These are phyloP conservation scores for Cichlasoma orientale DNA, from an alignment of 2,797 vertebrate genomes.

Conservation along the genomic window DNA sequence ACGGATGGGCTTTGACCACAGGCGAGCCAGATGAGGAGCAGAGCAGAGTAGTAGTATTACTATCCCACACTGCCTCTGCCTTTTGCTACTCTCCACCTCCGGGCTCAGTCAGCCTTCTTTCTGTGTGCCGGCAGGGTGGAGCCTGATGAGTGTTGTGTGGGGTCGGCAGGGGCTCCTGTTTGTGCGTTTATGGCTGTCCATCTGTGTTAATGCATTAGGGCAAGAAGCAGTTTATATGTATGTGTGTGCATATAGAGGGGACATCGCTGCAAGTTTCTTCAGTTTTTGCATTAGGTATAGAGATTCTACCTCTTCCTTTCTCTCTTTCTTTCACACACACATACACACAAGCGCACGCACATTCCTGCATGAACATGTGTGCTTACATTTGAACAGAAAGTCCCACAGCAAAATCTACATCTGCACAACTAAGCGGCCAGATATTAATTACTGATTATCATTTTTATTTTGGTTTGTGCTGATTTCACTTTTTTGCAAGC, in stretches of 20 bases:
- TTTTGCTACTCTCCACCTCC: slow-evolving; percentile 53
- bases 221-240: not conserved
- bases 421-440: slow-evolving; percentile 1
- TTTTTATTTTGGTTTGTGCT: not conserved
- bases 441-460: not conserved
- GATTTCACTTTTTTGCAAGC: not conserved
- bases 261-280: not conserved
- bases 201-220: slow-evolving; percentile 16
- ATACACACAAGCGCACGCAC: not conserved
- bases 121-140: slow-evolving; percentile 34
- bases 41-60: slow-evolving; percentile 49
- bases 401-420: not conserved
- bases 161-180: slow-evolving; percentile 22
- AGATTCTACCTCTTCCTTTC: not conserved
- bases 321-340: not conserved
- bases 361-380: not conserved
- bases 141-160: slow-evolving; percentile 32
- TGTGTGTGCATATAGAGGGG: not conserved
- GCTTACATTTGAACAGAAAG: not conserved
- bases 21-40: slow-evolving; percentile 67
- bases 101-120: slow-evolving; percentile 36
- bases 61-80: slow-evolving; percentile 32
- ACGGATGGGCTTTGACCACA: slow-evolving; percentile 68
- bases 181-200: slow-evolving; percentile 4
- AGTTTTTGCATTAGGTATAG: not conserved